A percentile compares a stretch with the other conserved stretches of the same genome.
These are phyloP conservation scores for Chironomus riparius DNA, from an alignment of 2,888 invertebrate species.

Conservation along the genomic window DNA sequence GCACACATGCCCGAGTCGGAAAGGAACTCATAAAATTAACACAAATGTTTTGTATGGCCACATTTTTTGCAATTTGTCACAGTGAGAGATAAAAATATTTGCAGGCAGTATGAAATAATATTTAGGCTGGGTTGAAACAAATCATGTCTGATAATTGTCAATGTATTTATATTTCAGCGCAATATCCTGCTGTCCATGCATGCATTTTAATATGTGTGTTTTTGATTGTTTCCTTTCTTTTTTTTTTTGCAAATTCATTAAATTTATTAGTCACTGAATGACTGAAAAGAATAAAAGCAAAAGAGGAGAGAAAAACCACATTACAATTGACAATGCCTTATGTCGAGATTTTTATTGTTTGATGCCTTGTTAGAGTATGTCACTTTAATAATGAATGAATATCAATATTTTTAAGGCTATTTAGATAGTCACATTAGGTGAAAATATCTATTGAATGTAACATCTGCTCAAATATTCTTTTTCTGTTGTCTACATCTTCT, in stretches of 20 bases:
- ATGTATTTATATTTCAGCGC: neutral
- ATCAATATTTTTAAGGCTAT: slow-evolving; percentile 27
- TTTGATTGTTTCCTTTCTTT: neutral
- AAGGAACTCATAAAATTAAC: slow-evolving; percentile 24
- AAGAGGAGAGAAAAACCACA: neutral
- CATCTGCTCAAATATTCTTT: slow-evolving; percentile 6
- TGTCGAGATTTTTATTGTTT: slow-evolving; percentile 11
- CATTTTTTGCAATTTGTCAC: slow-evolving; percentile 23
- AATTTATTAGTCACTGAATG: no score
- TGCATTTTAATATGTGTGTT: neutral
- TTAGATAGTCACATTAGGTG: slow-evolving; percentile 13
- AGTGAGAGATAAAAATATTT: neutral
- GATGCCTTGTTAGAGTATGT: neutral
- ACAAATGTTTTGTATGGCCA: slow-evolving; percentile 17
- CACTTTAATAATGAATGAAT: slow-evolving; percentile 12
- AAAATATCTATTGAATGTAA: neutral
- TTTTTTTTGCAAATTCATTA: neutral
- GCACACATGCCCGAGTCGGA: slow-evolving; percentile 21
- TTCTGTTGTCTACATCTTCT: neutral
- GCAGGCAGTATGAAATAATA: neutral
- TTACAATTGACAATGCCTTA: neutral
- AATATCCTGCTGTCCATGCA: neutral
- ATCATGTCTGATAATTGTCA: slow-evolving; percentile 6
- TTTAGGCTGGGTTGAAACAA: neutral
- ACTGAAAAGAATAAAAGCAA: neutral